Base-by-base conservation (phyloP, 2,888 invertebrate genomes). In the Capitulum mitella region DNA sequence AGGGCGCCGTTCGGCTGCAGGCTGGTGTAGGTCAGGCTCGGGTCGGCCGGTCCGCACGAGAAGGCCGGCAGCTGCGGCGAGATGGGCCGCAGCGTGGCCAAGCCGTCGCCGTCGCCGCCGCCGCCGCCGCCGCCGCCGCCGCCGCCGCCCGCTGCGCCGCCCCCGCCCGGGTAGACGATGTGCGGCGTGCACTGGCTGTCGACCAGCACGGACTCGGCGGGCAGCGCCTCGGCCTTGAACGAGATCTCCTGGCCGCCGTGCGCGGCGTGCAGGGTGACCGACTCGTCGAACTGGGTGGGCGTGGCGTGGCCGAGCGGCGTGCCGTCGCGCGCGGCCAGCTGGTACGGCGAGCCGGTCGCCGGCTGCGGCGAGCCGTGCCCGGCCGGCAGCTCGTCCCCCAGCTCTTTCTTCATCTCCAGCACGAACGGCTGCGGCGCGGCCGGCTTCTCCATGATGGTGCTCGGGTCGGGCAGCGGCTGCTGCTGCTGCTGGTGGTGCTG, bases 401-500 rank as follows among this genome's bases (percentile, higher is more conserved):
- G 6, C 70, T 70, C 70, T 40, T 70, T 70, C 70, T 70, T 70
- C 70, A 70, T 16, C 37, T 37, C 26, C 37, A 70, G 22, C 16
- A 16, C 37, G 40, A 19, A 70, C 26, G 70, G 37, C 22, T 32
- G n/a, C n/a, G n/a, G n/a, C n/a, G n/a, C n/a, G n/a, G n/a, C n/a
- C 19, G 37, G 70, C 70, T 70, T 70, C 8, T 70, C 70, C 70
- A 70, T 70, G 70, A 70, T 37, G 40, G 70, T 40, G 26, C 70
- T 70, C 40, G 70, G 70, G 40, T 70, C 70, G 26, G 70, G 70
- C 70, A 70, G 40, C 40, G 37, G 70, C 64, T n/a, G 48, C 64
- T 75, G 75, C 75, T 74, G 40, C 26, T 75, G 75, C 75, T 48
- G 75, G 54, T 75, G 75, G 37, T 75, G 19, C 54, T 75, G 51